Evolutionary conservation across 2,888 invertebrate genomes (phyloP), one percentile per base, ranked within the genome.

Genomic region (Apoda limacodes): DNA sequence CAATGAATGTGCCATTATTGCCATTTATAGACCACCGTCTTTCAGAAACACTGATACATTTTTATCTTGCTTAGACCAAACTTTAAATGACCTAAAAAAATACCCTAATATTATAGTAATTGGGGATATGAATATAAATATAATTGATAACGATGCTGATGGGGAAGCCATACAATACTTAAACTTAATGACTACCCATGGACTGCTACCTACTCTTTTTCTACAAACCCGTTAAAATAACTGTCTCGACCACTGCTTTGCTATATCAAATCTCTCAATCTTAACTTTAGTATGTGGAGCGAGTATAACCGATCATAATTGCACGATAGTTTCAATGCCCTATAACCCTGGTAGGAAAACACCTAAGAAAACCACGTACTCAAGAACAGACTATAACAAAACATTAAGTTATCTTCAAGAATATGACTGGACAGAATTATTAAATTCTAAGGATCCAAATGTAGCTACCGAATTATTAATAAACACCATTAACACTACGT

Each of bases 21-120:
- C 27, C 7, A 23, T 22, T 21, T 34, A 34, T 20, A 26, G 34
- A 12, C 27, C 34, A 10, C 29, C 29, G 13, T 34, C 27, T 7
- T 10, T 27, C 11, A 3, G 14, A 5, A 25, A 17, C 13, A 29
- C 19, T 4, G 34, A 34, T 17, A 9, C n/a, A 6, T 34, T 34
- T 22, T 7, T 29, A 2, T 12, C 29, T 15, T 26, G 26, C 2
- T 9, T 34, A 5, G 34, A 26, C 23, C 25, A 14, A 11, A 34
- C 29, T 5, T 14, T 15, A 9, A 19, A 17, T 4, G 20, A 26
- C 7, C 5, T 23, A n/a, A 30, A 19, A 9, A 14, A 19, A 7
- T 29, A 9, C 12, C 19, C 12, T 6, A 19, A 19, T 23, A 17
- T 17, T 6, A 6, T 17, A 6, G 5, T 17, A 7, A 17, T 7